These are phyloP conservation scores for Lathamus discolor DNA, from an alignment of 2,113 vertebrate genomes.

Conservation along the genomic window DNA sequence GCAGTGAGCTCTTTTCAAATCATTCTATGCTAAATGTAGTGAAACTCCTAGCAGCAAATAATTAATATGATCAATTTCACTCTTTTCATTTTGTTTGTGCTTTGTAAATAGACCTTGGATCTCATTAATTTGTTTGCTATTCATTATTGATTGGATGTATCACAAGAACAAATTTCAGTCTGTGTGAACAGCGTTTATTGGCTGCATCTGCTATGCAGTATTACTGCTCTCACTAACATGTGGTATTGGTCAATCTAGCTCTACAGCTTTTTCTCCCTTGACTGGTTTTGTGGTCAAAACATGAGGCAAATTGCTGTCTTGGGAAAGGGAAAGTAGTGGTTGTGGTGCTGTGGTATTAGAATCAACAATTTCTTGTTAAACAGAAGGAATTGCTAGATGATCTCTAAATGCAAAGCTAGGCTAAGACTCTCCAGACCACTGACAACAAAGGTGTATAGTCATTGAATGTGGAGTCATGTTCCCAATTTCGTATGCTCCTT, in stretches of 20 bases:
- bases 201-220: not conserved
- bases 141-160: not conserved
- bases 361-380: not conserved
- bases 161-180: not conserved
- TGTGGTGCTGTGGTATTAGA: not conserved
- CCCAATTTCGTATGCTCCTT: not conserved
- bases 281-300: not conserved
- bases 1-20: not conserved
- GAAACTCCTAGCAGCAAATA: constrained; percentile 1
- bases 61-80: not conserved
- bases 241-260: not conserved
- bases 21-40: not conserved
- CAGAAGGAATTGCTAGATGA: not conserved
- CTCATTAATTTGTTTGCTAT: constrained; percentile 13
- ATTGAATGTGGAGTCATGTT: fast-evolving
- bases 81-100: not conserved
- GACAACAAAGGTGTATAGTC: not conserved
- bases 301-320: not conserved
- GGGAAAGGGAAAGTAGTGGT: not conserved
- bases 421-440: not conserved
- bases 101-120: constrained; percentile 18
- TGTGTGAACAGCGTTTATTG: not conserved
- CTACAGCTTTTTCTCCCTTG: not conserved
- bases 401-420: not conserved
- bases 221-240: not conserved